Conservation (phyloP, 2,888 invertebrate genomes). For the Acleris cristana region DNA sequence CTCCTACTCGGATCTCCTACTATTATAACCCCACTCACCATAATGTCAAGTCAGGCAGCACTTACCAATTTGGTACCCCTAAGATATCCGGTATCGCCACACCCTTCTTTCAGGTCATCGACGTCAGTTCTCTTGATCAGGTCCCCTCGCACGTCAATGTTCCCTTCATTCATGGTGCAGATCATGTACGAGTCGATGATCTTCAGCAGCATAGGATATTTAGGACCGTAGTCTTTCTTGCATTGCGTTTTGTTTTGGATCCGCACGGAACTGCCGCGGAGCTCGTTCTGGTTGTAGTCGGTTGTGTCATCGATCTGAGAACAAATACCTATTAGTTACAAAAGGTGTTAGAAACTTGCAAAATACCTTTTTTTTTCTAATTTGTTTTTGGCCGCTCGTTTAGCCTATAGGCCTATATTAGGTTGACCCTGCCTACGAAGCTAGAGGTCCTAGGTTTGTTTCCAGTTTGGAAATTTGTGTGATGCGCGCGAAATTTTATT, state of each 20-base stretch:
- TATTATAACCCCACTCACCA: too few species aligned
- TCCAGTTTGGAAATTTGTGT: too few species aligned
- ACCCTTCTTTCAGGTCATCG: background rate
- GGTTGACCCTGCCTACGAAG: too few species aligned
- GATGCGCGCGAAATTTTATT: too few species aligned
- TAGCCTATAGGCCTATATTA: too few species aligned
- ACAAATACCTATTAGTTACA: background rate
- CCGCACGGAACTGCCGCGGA: conserved; percentile 46
- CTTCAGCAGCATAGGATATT: conserved; percentile 38
- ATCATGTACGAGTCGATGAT: conserved; percentile 56
- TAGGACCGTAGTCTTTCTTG: conserved; percentile 41
- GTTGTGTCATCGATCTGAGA: conserved; percentile 45
- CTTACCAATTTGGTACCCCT: background rate
- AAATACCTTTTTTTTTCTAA: background rate
- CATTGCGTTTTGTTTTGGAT: conserved; percentile 48
- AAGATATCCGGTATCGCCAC: background rate
- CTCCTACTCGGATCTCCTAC: too few species aligned
- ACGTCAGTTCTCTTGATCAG: conserved; percentile 16
- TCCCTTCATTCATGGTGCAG: conserved; percentile 48
- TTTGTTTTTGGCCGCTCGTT: too few species aligned
- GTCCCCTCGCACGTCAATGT: conserved; percentile 42
- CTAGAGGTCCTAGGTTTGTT: too few species aligned
- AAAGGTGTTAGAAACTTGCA: too few species aligned
- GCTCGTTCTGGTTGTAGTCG: conserved; percentile 44
- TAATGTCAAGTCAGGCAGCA: background rate